These are phyloP conservation scores for Porites australiensis DNA, from an alignment of 64 coral and sea anemone species.

Conservation along the genomic window DNA sequence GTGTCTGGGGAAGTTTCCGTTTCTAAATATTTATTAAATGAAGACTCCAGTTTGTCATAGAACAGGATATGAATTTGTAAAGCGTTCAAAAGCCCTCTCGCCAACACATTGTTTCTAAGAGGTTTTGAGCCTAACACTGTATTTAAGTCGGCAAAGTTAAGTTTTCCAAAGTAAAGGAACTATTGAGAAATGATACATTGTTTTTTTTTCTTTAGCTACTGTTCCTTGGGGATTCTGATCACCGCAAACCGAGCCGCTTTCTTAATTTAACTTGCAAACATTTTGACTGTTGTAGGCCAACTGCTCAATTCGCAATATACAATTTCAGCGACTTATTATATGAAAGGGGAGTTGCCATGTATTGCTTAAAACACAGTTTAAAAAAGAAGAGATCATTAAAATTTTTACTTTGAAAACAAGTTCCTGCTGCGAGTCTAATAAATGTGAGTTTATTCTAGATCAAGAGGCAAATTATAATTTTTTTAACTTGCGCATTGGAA, in stretches of 20 bases:
- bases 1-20: constrained; percentile 72
- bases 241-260: constrained; percentile 29
- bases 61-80: constrained; percentile 65
- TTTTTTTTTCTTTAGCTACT: constrained; percentile 26
- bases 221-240: background rate
- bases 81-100: constrained; percentile 44
- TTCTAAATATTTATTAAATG: constrained; percentile 79
- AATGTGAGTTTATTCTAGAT: background rate
- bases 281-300: constrained; percentile 18
- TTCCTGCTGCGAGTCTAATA: constrained; percentile 15
- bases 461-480: background rate
- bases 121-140: background rate
- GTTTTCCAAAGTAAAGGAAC: constrained; percentile 3
- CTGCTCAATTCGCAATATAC: constrained; percentile 36
- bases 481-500: background rate
- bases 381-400: background rate
- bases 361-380: background rate
- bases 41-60: constrained; percentile 61
- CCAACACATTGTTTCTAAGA: background rate
- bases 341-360: background rate
- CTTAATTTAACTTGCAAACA: constrained; percentile 33
- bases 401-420: constrained; percentile 9
- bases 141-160: constrained; percentile 29
- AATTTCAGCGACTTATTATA: constrained; percentile 18
- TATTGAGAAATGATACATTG: constrained; percentile 50